Conservation (phyloP, 1,140 invertebrate genomes). For the Chironomus striatipennis region DNA sequence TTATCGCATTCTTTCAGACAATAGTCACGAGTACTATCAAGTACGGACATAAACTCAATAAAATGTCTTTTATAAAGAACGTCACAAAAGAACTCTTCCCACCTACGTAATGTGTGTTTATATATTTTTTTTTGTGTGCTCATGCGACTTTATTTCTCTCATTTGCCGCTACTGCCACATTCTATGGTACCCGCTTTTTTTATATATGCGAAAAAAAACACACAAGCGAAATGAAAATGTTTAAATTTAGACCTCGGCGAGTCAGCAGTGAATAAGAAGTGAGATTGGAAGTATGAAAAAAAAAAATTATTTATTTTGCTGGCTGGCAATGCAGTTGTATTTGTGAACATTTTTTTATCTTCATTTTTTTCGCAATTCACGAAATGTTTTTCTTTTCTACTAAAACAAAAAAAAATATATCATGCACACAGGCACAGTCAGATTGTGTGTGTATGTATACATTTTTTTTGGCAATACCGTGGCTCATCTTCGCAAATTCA, state of each 20-base stretch:
- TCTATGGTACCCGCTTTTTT: not conserved
- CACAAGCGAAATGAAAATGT: slow-evolving; percentile 18
- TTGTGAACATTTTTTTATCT: slow-evolving; percentile 23
- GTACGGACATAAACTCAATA: too few species aligned
- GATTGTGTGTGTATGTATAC: not conserved
- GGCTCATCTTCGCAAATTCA: not conserved
- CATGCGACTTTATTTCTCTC: not conserved
- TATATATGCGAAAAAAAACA: slow-evolving; percentile 10
- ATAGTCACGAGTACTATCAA: too few species aligned
- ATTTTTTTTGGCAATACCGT: not conserved
- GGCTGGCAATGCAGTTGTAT: not conserved
- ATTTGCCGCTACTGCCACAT: slow-evolving; percentile 1
- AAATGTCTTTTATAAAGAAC: not conserved
- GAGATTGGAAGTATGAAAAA: slow-evolving; percentile 16
- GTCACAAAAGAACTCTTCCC: slow-evolving; percentile 17
- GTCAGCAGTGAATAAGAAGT: not conserved
- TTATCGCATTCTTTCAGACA: too few species aligned
- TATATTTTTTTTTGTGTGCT: not conserved
- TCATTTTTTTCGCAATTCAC: not conserved
- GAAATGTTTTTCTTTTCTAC: not conserved
- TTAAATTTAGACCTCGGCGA: slow-evolving; percentile 22
- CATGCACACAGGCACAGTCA: not conserved
- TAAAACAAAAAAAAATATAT: too few species aligned
- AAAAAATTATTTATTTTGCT: slow-evolving; percentile 21
- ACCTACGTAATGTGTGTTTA: not conserved